Base-by-base conservation (phyloP, 2,113 vertebrate species). In the Pandion haliaetus region DNA sequence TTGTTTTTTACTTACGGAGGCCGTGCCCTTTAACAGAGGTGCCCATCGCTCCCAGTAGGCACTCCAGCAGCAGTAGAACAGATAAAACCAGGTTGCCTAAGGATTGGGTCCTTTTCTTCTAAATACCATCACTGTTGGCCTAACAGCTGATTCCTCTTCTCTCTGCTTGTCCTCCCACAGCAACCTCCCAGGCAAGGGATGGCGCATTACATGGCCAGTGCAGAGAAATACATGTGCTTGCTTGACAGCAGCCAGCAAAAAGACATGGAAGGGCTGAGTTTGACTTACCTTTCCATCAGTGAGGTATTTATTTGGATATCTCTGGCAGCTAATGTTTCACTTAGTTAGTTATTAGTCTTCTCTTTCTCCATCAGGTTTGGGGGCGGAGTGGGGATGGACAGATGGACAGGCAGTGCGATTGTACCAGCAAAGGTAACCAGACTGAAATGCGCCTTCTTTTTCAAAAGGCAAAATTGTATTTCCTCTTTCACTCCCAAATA, bases 121-220 rank as follows among this genome's bases (percentile, higher is more conserved):
- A 8, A 67, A 76, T 17, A 3, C 36, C 55, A 29, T 20, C 18
- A 4, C 57, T n/a, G 49, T 6, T 73, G 91, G 78, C 12, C 4
- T 1, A 32, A 17, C 45, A 78, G 55, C 55, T 12, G 50, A 10
- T 40, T 66, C 61, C 82, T 90, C 57, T 66, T 67, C 38, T 24
- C 54, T 38, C 50, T 44, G 42, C 62, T 50, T 10, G 0, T 63
- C 77, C 67, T 86, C 63, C 85, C 90, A 28, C 25, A 0, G 15
- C 80, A 59, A 6, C 32, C 26, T 42, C 45, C 36, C 34, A 4
- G 69, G 73, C 34, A 42, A 8, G 91, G 54, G 67, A 3, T 3
- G 1, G 38, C 31, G 4, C 36, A 0, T 50, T 36, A 14, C 1
- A 0, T 44, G 84, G 71, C 54, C 72, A 6, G 23, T 4, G 42